Evolutionary conservation across 2,888 invertebrate species (phyloP).

Genomic region (Hemicrepidius hirtus): DNA sequence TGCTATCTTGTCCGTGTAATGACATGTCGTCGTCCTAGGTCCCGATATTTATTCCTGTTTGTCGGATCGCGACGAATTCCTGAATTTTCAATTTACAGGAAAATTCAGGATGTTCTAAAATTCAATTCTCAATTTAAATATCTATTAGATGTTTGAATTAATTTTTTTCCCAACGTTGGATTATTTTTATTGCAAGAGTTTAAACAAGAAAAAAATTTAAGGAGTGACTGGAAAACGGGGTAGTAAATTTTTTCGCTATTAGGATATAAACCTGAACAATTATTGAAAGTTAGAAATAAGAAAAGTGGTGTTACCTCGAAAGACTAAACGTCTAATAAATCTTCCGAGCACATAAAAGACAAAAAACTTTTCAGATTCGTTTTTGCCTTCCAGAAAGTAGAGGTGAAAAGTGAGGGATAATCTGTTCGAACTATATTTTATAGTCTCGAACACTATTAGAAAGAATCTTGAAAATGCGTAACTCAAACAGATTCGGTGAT

Average conservation of each 20-base stretch:
- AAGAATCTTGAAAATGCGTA: conserved; percentile 14
- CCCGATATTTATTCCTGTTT: too few relatives aligned
- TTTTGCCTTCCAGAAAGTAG: conserved; percentile 13
- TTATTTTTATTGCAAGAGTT: too few relatives aligned
- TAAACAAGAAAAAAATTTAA: too few relatives aligned
- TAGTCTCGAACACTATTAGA: conserved; percentile 12
- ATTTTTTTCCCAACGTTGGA: too few relatives aligned
- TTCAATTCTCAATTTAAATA: too few relatives aligned
- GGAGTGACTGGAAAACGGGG: too few relatives aligned
- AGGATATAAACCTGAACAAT: background rate
- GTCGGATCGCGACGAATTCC: too few relatives aligned
- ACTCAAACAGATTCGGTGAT: conserved; percentile 13
- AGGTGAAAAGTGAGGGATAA: conserved; percentile 22
- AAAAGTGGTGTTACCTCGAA: background rate
- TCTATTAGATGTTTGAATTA: too few relatives aligned
- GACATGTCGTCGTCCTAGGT: too few relatives aligned
- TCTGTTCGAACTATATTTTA: conserved; percentile 17
- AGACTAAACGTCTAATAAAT: conserved; percentile 12
- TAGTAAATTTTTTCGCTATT: background rate
- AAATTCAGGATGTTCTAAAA: too few relatives aligned
- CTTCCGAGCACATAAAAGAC: background rate
- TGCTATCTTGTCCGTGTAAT: too few relatives aligned
- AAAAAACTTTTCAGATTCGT: conserved; percentile 4
- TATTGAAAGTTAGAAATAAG: background rate
- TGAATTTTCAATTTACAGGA: too few relatives aligned